phyloP scores from a whole-genome alignment of 2,888 invertebrate species.

The Biston betularia region DNA sequence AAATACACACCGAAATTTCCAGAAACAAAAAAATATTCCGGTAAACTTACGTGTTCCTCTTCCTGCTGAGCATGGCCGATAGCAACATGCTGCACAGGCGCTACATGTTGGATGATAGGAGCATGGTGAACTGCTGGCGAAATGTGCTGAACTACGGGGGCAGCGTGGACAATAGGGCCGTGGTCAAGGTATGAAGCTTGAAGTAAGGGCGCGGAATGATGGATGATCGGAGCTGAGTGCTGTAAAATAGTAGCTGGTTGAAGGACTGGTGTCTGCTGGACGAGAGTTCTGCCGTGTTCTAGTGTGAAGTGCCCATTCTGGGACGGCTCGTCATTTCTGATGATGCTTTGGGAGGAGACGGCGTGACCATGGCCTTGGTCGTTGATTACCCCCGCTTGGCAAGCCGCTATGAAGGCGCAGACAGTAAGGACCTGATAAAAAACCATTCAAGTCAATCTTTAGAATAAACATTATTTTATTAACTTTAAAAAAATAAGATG shows the following conservation, averaged over 20 bases:
- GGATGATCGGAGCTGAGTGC: slow-evolving; percentile 35
- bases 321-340: slow-evolving; percentile 71
- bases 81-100: slow-evolving; percentile 52
- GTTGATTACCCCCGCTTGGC: slow-evolving; percentile 76
- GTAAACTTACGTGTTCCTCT: slow-evolving; percentile 64
- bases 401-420: slow-evolving; percentile 73
- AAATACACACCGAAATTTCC: too few species aligned
- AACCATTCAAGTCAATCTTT: neutral
- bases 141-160: slow-evolving; percentile 58
- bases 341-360: slow-evolving; percentile 77
- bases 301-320: slow-evolving; percentile 54
- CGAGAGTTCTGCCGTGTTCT: slow-evolving; percentile 52
- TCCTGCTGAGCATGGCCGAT: slow-evolving; percentile 60
- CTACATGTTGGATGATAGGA: slow-evolving; percentile 52
- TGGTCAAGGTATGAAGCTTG: slow-evolving; percentile 53
- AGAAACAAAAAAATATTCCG: too few species aligned
- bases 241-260: slow-evolving; percentile 42
- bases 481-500: too few species aligned
- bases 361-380: slow-evolving; percentile 68
- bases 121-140: slow-evolving; percentile 51
- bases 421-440: slow-evolving; percentile 73
- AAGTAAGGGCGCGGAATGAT: slow-evolving; percentile 42
- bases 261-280: slow-evolving; percentile 47
- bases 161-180: slow-evolving; percentile 49
- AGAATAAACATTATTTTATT: too few species aligned